Conservation (phyloP, 64 coral and sea anemone genomes). For the Montipora foliosa region DNA sequence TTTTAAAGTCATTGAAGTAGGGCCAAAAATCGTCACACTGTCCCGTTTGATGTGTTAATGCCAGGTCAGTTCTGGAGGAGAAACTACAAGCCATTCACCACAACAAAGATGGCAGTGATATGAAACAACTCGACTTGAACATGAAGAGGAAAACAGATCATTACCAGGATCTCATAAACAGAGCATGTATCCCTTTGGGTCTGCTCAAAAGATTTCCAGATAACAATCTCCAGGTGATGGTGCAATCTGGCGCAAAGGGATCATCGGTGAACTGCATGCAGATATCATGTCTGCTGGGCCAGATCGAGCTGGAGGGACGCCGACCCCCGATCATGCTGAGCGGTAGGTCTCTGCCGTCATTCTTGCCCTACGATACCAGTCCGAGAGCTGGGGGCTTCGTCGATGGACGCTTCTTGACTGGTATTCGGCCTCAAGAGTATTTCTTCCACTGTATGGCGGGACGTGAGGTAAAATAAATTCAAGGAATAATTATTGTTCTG, state of each 20-base stretch:
- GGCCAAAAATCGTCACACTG: too few relatives aligned
- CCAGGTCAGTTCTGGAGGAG: slow-evolving; percentile 64
- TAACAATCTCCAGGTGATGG: slow-evolving; percentile 98
- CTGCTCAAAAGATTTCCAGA: slow-evolving; percentile 82
- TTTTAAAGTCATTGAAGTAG: too few relatives aligned
- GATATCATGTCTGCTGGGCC: slow-evolving; percentile 90
- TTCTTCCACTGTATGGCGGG: slow-evolving; percentile 99
- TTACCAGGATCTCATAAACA: slow-evolving; percentile 93
- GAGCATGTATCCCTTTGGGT: slow-evolving; percentile 85
- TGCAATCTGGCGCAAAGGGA: slow-evolving; percentile 93
- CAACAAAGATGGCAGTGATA: slow-evolving; percentile 81
- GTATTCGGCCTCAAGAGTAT: slow-evolving; percentile 97
- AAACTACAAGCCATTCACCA: slow-evolving; percentile 79
- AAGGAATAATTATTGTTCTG: too few relatives aligned
- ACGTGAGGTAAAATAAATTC: slow-evolving; percentile 72
- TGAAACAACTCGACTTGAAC: slow-evolving; percentile 91
- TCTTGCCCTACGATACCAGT: slow-evolving; percentile 92
- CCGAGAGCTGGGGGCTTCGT: slow-evolving; percentile 96
- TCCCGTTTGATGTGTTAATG: neutral
- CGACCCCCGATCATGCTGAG: slow-evolving; percentile 95
- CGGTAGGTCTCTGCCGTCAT: slow-evolving; percentile 92
- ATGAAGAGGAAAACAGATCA: slow-evolving; percentile 95
- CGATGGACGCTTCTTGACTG: slow-evolving; percentile 94
- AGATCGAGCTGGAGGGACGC: slow-evolving; percentile 97
- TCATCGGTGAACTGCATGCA: slow-evolving; percentile 97